These are phyloP conservation scores for Zophobas atratus DNA, from an alignment of 1,140 invertebrate species.

Conservation along the genomic window DNA sequence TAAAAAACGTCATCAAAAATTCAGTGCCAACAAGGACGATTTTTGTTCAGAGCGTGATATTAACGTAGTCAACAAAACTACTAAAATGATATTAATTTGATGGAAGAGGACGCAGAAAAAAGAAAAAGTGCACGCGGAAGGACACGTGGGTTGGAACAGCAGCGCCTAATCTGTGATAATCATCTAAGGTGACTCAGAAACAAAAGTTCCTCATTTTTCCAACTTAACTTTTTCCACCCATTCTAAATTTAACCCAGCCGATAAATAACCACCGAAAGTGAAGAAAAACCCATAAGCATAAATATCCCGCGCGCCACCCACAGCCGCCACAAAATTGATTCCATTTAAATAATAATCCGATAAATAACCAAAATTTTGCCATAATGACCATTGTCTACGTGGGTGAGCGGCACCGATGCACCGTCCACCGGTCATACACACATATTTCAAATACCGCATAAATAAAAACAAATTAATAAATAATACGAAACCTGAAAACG, in stretches of 20 bases:
- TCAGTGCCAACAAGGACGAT: too few relatives aligned
- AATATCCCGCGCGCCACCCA: neutral
- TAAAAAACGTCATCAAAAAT: too few relatives aligned
- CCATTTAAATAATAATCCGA: conserved; percentile 49
- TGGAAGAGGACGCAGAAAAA: too few relatives aligned
- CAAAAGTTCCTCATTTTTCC: too few relatives aligned
- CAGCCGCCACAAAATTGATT: conserved; percentile 6
- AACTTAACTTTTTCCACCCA: too few relatives aligned
- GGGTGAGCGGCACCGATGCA: conserved; percentile 49
- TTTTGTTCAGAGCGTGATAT: too few relatives aligned
- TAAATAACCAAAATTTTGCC: conserved; percentile 48
- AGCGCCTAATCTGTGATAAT: too few relatives aligned
- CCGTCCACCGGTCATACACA: conserved; percentile 43
- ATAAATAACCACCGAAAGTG: conserved; percentile 14
- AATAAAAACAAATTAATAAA: conserved; percentile 56
- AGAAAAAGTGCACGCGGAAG: too few relatives aligned
- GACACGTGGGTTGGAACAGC: too few relatives aligned
- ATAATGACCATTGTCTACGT: conserved; percentile 48
- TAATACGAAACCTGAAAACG: conserved; percentile 52
- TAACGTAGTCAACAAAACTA: too few relatives aligned
- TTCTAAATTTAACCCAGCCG: neutral
- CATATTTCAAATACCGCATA: conserved; percentile 56
- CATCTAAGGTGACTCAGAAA: too few relatives aligned
- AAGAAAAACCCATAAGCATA: conserved; percentile 24
- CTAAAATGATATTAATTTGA: too few relatives aligned